Evolutionary conservation across 2,888 invertebrate genomes (phyloP).

Genomic region (Gari tellinella): DNA sequence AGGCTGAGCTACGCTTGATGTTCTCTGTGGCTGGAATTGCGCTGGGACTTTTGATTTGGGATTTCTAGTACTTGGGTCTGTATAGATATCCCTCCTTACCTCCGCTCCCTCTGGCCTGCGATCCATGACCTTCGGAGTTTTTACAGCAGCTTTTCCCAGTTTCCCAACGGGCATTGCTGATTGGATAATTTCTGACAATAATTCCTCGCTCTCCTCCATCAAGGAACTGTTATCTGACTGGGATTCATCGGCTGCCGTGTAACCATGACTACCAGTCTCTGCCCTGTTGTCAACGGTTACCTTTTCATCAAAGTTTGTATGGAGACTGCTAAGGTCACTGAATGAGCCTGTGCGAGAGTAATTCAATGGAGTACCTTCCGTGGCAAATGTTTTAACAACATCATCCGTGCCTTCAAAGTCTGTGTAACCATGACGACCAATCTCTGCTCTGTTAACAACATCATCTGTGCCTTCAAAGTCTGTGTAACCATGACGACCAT

Average conservation of each 20-base stretch:
- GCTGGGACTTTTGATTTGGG: conserved; percentile 8
- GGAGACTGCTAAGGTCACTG: conserved; percentile 90
- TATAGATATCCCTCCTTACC: conserved; percentile 35
- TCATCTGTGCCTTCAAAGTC: conserved; percentile 19
- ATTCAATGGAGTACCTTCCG: conserved; percentile 94
- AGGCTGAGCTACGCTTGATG: conserved; percentile 55
- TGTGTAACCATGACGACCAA: no score
- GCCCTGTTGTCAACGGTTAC: conserved; percentile 10
- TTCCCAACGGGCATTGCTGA: conserved; percentile 80
- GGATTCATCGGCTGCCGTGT: conserved; percentile 56
- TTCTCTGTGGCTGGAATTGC: conserved; percentile 58
- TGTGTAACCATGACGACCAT: background rate
- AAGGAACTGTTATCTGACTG: conserved; percentile 79
- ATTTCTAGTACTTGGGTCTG: conserved; percentile 21
- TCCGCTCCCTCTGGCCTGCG: conserved; percentile 71
- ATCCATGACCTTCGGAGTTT: conserved; percentile 62
- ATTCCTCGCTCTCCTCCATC: conserved; percentile 77
- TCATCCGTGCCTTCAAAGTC: conserved; percentile 82
- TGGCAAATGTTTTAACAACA: conserved; percentile 90
- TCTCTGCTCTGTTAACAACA: conserved; percentile 13
- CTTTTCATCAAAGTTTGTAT: conserved; percentile 53
- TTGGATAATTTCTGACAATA: conserved; percentile 80
- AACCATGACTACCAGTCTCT: background rate
- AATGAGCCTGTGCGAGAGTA: conserved; percentile 94
- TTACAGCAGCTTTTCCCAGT: conserved; percentile 70